phyloP scores from a whole-genome alignment of 2,797 vertebrate species.

The Phataginus tricuspis region DNA sequence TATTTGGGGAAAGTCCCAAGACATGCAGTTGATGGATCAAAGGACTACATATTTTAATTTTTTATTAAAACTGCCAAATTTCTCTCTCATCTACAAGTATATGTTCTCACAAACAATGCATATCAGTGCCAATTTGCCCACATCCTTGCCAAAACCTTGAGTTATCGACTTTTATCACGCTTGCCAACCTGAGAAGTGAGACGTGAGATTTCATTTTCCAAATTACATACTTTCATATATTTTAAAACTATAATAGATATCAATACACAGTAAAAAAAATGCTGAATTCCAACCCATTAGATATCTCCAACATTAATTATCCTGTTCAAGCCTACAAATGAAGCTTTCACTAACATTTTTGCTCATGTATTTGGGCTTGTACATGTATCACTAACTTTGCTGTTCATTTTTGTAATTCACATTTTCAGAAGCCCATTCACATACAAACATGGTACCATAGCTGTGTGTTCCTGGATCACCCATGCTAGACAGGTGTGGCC shows the following conservation, averaged over 20 bases:
- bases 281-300: not conserved
- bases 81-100: not conserved
- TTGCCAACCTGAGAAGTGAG: conserved; percentile 12
- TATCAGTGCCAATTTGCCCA: not conserved
- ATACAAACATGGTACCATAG: not conserved
- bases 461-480: not conserved
- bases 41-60: not conserved
- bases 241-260: conserved; percentile 30
- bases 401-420: not conserved
- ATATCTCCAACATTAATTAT: not conserved
- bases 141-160: not conserved
- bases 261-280: not conserved
- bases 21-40: not conserved
- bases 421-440: not conserved
- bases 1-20: not conserved
- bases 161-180: not conserved
- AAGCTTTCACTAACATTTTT: not conserved
- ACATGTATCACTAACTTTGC: not conserved
- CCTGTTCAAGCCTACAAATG: not conserved
- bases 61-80: conserved; percentile 21
- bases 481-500: not conserved
- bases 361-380: not conserved
- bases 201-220: not conserved
- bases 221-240: not conserved
- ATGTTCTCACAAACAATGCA: not conserved